phyloP scores from a whole-genome alignment of 1,140 invertebrate genomes.

The Bombus impatiens region DNA sequence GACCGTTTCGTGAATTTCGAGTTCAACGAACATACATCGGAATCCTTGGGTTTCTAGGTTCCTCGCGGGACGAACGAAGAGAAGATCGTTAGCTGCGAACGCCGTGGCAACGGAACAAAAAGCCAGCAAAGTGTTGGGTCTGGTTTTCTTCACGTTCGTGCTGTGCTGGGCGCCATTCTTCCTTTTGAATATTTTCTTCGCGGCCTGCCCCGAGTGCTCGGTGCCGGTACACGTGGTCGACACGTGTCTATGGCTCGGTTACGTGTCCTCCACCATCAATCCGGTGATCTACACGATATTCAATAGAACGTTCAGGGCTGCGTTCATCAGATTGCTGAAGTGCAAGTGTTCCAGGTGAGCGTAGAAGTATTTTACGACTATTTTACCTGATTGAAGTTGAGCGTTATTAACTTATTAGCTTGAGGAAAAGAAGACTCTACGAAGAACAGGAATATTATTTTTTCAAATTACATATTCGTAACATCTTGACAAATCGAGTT shows the following conservation, averaged over 20 bases:
- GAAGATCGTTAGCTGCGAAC: slow-evolving; percentile 87
- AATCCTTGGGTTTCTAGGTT: slow-evolving; percentile 81
- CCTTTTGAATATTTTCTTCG: slow-evolving; percentile 91
- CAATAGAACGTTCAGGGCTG: slow-evolving; percentile 92
- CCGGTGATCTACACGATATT: slow-evolving; percentile 95
- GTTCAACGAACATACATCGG: background rate
- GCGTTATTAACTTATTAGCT: no score
- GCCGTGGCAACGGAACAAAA: slow-evolving; percentile 92
- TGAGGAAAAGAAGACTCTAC: background rate
- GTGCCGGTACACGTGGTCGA: slow-evolving; percentile 89
- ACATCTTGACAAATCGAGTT: no score
- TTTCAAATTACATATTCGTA: no score
- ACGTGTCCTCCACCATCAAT: slow-evolving; percentile 93
- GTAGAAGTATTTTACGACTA: background rate
- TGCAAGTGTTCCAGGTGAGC: slow-evolving; percentile 89
- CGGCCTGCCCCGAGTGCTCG: slow-evolving; percentile 87
- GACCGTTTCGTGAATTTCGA: background rate
- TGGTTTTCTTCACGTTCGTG: slow-evolving; percentile 95
- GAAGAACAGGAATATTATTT: background rate
- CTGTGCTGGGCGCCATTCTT: slow-evolving; percentile 96
- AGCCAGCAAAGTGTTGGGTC: slow-evolving; percentile 91
- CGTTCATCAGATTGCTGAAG: slow-evolving; percentile 90
- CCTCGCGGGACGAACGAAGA: slow-evolving; percentile 85
- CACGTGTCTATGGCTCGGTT: slow-evolving; percentile 93
- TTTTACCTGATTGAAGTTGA: background rate